Evolutionary conservation across 2,888 invertebrate genomes (phyloP).

Genomic region (Desoria tigrina): DNA sequence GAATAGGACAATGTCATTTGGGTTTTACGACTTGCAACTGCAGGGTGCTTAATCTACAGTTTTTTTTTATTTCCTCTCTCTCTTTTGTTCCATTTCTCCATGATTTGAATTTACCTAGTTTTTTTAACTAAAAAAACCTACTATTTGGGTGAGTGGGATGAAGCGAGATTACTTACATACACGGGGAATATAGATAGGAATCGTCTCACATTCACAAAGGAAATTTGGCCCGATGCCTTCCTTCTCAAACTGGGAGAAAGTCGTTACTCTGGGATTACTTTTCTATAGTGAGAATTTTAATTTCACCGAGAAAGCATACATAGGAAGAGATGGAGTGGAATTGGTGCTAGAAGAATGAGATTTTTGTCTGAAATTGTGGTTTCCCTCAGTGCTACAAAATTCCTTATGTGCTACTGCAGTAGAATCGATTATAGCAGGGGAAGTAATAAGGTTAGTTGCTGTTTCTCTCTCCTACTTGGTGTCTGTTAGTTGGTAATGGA

Average conservation of each 20-base stretch:
- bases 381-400: too few species aligned
- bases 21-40: slow-evolving; percentile 11
- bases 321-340: not conserved
- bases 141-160: slow-evolving; percentile 4
- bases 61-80: not conserved
- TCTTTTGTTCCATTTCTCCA: not conserved
- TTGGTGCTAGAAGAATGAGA: not conserved
- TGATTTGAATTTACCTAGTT: slow-evolving; percentile 11
- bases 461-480: too few species aligned
- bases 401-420: too few species aligned
- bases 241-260: not conserved
- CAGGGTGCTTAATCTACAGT: not conserved
- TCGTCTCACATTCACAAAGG: not conserved
- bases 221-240: slow-evolving; percentile 15
- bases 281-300: not conserved
- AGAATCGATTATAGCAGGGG: too few species aligned
- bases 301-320: slow-evolving; percentile 1
- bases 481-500: too few species aligned
- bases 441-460: too few species aligned
- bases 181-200: slow-evolving; percentile 1
- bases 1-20: not conserved
- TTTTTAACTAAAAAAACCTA: not conserved
- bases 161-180: slow-evolving; percentile 2
- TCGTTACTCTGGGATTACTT: not conserved
- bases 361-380: too few species aligned